These are phyloP conservation scores for Solea solea DNA, from an alignment of 2,113 vertebrate species.

Conservation along the genomic window DNA sequence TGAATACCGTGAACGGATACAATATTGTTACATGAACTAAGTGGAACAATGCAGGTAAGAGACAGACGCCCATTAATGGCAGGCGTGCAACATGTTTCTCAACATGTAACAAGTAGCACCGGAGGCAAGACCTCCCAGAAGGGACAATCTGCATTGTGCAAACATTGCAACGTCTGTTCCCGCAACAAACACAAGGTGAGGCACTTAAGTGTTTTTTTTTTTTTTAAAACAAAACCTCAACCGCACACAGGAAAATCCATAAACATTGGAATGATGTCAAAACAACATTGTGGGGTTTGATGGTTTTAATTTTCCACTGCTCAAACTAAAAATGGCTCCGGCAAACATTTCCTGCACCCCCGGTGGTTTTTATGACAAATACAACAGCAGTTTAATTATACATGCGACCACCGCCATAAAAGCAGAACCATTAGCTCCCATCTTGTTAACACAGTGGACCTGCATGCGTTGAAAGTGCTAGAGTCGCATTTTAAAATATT, in stretches of 20 bases:
- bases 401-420: slow-evolving; percentile 77
- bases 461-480: slow-evolving; percentile 74
- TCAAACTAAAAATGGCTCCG: slow-evolving; percentile 73
- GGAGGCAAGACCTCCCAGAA: slow-evolving; percentile 82
- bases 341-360: slow-evolving; percentile 77
- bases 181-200: slow-evolving; percentile 75
- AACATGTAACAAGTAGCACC: slow-evolving; percentile 58
- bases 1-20: slow-evolving; percentile 23
- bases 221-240: slow-evolving; percentile 76
- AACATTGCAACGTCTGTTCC: slow-evolving; percentile 81
- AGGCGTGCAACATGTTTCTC: slow-evolving; percentile 67
- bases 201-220: slow-evolving; percentile 55
- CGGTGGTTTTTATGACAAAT: slow-evolving; percentile 80
- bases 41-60: slow-evolving; percentile 53
- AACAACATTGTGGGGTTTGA: slow-evolving; percentile 82
- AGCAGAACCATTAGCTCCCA: slow-evolving; percentile 73
- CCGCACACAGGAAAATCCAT: slow-evolving; percentile 82
- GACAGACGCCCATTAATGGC: slow-evolving; percentile 62
- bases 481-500: slow-evolving; percentile 75
- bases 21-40: slow-evolving; percentile 38
- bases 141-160: slow-evolving; percentile 75
- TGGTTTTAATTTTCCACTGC: slow-evolving; percentile 83
- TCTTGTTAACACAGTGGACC: slow-evolving; percentile 80
- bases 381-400: slow-evolving; percentile 83
- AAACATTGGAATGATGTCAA: slow-evolving; percentile 85